Conservation (phyloP, 2,113 vertebrate species). For the Maccullochella peelii region DNA sequence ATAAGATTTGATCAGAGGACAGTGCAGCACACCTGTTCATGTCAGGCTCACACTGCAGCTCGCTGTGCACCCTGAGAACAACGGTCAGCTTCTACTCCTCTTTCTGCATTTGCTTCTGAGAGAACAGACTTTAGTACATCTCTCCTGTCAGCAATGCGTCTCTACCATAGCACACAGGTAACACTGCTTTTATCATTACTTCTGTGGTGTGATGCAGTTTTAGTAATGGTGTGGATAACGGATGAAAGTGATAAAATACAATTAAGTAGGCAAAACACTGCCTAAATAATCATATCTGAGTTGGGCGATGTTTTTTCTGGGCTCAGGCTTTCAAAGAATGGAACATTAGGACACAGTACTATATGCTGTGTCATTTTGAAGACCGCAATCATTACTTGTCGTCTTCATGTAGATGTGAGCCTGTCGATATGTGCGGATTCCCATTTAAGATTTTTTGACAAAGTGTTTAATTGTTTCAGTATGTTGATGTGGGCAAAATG, state of each 20-base stretch:
- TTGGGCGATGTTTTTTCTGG: background rate
- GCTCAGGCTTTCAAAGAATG: background rate
- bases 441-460: background rate
- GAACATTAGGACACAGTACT: background rate
- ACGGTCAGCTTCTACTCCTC: background rate
- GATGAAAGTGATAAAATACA: background rate
- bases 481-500: background rate
- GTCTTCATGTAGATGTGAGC: background rate
- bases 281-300: background rate
- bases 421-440: background rate
- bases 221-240: background rate
- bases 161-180: slow-evolving; percentile 55
- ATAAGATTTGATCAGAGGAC: slow-evolving; percentile 56
- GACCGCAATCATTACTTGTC: background rate
- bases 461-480: background rate
- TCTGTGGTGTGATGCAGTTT: background rate
- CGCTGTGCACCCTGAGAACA: background rate
- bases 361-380: background rate
- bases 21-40: slow-evolving; percentile 44
- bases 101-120: background rate
- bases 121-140: background rate
- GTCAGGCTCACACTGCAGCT: slow-evolving; percentile 16
- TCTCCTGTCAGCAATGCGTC: slow-evolving; percentile 37
- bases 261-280: background rate
- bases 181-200: background rate